Base-by-base conservation (phyloP, 2,888 invertebrate species). In the Pseudolycoriella hygida region DNA sequence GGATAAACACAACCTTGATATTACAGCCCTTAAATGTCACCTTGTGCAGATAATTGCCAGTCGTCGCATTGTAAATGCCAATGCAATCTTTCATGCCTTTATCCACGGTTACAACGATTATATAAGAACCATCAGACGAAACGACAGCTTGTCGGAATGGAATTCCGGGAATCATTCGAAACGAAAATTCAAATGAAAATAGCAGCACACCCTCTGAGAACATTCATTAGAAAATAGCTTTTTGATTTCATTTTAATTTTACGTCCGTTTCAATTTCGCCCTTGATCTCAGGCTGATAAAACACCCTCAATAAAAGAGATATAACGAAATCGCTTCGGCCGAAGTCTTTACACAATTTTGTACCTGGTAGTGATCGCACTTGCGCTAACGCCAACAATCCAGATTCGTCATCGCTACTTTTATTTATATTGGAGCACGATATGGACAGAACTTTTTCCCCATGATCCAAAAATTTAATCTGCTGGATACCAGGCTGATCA, bases 161-260 rank as follows among this genome's bases (percentile, higher is more conserved):
- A 46, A 74, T 67, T 2, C 84, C 78, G 0, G 77, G 73, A 37
- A 76, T 69, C 64, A 69, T 79, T 42, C 85, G 71, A 1, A 89
- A 76, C 4, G 82, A 77, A 57, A 81, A 93, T 42, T 90, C 90
- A 52, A 87, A 80, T 14, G 76, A 77, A 62, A 84, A 94, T 38
- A 84, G 70, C 50, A 72, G 74, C 43, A 75, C 74, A 0, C 92
- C 92, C 54, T 80, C 82, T 73, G 65, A 54, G 42, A 15, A 31
- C 15, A 40, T 40, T 19, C 15, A 18, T 34, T 43, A 10, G 30
- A 10, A 30, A 30, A 30, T 30, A 6, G 11, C 6, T 30, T 11
- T 6, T 10, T 30, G 6, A 30, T 30, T 30, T 11, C 11, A n/a
- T n/a, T n/a, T n/a, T n/a, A n/a, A n/a, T n/a, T n/a, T n/a, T n/a